Percentiles rank a stretch among this genome's conserved stretches.
These are phyloP conservation scores for Polietes domitor DNA, from an alignment of 2,888 invertebrate genomes.

Conservation along the genomic window DNA sequence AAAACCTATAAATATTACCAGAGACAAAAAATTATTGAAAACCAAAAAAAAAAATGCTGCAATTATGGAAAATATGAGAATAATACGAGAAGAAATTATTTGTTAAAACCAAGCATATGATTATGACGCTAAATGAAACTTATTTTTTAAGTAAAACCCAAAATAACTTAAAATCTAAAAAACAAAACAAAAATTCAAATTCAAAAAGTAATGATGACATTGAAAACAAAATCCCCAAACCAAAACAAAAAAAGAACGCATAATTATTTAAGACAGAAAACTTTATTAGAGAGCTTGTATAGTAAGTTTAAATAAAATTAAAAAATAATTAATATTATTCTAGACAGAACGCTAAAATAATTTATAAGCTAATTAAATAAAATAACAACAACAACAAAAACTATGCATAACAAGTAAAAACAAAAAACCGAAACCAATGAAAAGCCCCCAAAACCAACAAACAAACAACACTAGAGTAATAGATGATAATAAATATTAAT, in stretches of 20 bases:
- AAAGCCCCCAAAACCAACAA: slow-evolving; percentile 44
- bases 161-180: slow-evolving; percentile 66
- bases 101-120: slow-evolving; percentile 66
- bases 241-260: slow-evolving; percentile 53
- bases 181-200: slow-evolving; percentile 46
- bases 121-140: slow-evolving; percentile 57
- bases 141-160: slow-evolving; percentile 67
- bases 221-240: slow-evolving; percentile 22
- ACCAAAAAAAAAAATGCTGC: slow-evolving; percentile 63
- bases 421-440: slow-evolving; percentile 43
- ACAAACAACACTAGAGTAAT: slow-evolving; percentile 62
- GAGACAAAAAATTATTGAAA: slow-evolving; percentile 61
- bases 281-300: slow-evolving; percentile 77
- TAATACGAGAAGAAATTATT: slow-evolving; percentile 61
- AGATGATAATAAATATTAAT: slow-evolving; percentile 64
- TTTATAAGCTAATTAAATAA: slow-evolving; percentile 45
- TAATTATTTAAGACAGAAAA: slow-evolving; percentile 65
- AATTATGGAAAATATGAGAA: slow-evolving; percentile 56
- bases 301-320: slow-evolving; percentile 72
- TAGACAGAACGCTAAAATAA: slow-evolving; percentile 50
- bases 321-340: slow-evolving; percentile 56
- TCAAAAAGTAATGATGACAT: slow-evolving; percentile 38
- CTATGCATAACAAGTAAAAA: slow-evolving; percentile 54
- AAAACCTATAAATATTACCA: slow-evolving; percentile 51
- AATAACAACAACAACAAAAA: slow-evolving; percentile 35